Percentiles rank a stretch among this genome's conserved stretches.
Conservation (phyloP, 1,140 invertebrate genomes). For the Chlorops oryzae region DNA sequence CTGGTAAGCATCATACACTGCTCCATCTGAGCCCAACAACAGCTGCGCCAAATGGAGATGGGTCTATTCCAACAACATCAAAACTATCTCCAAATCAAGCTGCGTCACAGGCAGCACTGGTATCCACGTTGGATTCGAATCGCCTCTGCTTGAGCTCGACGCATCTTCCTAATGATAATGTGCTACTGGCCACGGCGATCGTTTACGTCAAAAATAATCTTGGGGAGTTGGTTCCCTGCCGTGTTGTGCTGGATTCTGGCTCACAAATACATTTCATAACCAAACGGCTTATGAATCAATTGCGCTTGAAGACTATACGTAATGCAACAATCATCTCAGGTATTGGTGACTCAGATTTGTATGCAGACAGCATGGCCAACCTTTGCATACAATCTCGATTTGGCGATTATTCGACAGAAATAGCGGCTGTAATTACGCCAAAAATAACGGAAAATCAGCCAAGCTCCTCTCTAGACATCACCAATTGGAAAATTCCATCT, state of each 20-base stretch:
- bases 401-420: constrained; percentile 13
- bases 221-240: constrained; percentile 5
- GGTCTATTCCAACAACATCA: too few species aligned
- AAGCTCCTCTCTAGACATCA: background rate
- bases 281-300: background rate
- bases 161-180: too few species aligned
- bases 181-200: constrained; percentile 10
- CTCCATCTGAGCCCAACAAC: constrained; percentile 5
- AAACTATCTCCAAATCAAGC: too few species aligned
- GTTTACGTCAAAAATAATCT: constrained; percentile 3
- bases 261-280: constrained; percentile 12
- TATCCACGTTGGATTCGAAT: background rate
- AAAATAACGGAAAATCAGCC: constrained; percentile 2
- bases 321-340: background rate
- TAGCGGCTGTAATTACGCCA: background rate
- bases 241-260: constrained; percentile 8
- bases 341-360: constrained; percentile 1
- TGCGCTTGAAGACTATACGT: background rate
- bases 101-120: background rate
- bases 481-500: constrained; percentile 12
- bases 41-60: too few species aligned
- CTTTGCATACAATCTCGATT: background rate
- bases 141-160: too few species aligned
- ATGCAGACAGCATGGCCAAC: background rate
- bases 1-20: constrained; percentile 5